Evolutionary conservation across 1,140 invertebrate genomes (phyloP).

Genomic region (Apis dorsata): DNA sequence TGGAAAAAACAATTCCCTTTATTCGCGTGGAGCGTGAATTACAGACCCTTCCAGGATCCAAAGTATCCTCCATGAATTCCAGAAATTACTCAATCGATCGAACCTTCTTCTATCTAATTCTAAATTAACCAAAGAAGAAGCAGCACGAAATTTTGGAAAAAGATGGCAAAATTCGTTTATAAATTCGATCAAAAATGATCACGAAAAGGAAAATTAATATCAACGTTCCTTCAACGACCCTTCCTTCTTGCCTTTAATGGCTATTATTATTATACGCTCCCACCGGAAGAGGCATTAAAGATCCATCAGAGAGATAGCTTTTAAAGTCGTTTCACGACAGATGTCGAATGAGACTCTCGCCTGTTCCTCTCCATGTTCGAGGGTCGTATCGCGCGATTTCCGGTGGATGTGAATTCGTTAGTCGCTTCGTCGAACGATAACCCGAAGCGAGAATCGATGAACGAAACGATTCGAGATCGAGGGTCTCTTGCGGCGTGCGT

Average conservation of each 20-base stretch:
- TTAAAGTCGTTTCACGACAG: constrained; percentile 3
- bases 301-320: constrained; percentile 17
- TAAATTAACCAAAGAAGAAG: too few relatives aligned
- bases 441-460: background rate
- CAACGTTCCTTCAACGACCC: background rate
- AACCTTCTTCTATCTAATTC: too few relatives aligned
- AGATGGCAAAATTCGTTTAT: too few relatives aligned
- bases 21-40: background rate
- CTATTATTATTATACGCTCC: background rate
- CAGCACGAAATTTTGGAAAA: too few relatives aligned
- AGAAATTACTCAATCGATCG: too few relatives aligned
- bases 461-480: background rate
- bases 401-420: constrained; percentile 52
- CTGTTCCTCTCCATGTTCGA: constrained; percentile 29
- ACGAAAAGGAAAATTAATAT: too few relatives aligned
- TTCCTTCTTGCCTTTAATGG: background rate
- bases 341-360: constrained; percentile 5
- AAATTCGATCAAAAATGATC: too few relatives aligned
- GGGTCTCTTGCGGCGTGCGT: background rate
- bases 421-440: constrained; percentile 44
- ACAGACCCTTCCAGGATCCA: background rate
- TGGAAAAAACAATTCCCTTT: constrained; percentile 17
- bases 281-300: constrained; percentile 8
- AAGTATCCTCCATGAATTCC: too few relatives aligned
- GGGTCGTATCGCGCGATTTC: constrained; percentile 52